Evolutionary conservation across 2,888 invertebrate genomes (phyloP).

Genomic region (Criorhina ranunculi): DNA sequence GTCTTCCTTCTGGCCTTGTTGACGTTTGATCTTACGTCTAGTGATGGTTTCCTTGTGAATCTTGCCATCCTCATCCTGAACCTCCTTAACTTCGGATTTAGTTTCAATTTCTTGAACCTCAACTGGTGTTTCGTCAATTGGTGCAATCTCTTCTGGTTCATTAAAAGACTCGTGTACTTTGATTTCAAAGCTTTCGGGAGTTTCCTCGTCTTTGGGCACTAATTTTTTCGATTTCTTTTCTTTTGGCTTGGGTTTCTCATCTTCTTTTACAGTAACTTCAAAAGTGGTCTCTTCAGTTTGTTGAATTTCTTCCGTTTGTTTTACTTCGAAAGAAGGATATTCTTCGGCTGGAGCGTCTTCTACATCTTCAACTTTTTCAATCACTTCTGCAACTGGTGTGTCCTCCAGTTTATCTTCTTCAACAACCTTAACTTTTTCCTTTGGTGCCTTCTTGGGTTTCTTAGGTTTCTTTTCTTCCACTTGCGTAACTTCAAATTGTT

Average conservation of each 20-base stretch:
- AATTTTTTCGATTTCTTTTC: constrained; percentile 64
- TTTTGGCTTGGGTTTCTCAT: constrained; percentile 57
- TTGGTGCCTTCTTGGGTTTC: constrained; percentile 64
- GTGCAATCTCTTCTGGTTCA: constrained; percentile 72
- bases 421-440: constrained; percentile 53
- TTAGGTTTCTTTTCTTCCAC: constrained; percentile 64
- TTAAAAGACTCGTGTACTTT: constrained; percentile 79
- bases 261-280: constrained; percentile 55
- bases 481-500: constrained; percentile 64
- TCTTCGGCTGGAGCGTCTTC: constrained; percentile 57
- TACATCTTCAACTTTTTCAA: constrained; percentile 77
- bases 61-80: constrained; percentile 83
- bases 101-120: constrained; percentile 83
- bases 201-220: constrained; percentile 76
- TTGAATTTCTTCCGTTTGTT: constrained; percentile 39
- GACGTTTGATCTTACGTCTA: constrained; percentile 84
- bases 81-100: constrained; percentile 83
- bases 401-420: constrained; percentile 83
- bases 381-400: constrained; percentile 72
- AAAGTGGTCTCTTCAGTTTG: constrained; percentile 38
- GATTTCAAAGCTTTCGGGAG: constrained; percentile 77
- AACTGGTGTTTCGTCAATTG: constrained; percentile 75
- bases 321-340: constrained; percentile 51
- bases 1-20: constrained; percentile 82
- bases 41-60: constrained; percentile 83